These are phyloP conservation scores for Leucania comma DNA, from an alignment of 2,888 invertebrate genomes.

Conservation along the genomic window DNA sequence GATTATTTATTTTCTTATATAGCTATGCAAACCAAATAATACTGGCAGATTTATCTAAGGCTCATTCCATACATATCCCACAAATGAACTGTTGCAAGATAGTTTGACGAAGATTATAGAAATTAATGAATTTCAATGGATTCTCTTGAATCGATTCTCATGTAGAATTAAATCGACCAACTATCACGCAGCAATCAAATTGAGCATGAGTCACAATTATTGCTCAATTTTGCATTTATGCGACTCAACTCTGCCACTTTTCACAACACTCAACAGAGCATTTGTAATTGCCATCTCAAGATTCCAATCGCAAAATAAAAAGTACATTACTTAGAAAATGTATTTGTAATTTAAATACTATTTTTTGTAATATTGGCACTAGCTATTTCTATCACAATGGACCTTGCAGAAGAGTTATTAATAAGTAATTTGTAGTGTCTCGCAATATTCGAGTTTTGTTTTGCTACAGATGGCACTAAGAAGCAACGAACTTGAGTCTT, in stretches of 20 bases:
- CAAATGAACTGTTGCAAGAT: background rate
- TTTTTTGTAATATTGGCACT: constrained; percentile 81
- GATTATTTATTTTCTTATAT: constrained; percentile 23
- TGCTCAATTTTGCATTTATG: constrained; percentile 21
- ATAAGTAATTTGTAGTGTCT: constrained; percentile 57
- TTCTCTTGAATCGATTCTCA: no score
- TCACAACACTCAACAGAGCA: background rate
- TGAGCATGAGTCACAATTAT: background rate
- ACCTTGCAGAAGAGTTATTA: constrained; percentile 76
- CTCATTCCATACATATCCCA: background rate
- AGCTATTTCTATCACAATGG: constrained; percentile 86
- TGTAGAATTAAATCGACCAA: background rate
- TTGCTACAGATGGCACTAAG: constrained; percentile 58
- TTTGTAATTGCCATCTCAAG: constrained; percentile 19
- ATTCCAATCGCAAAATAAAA: constrained; percentile 60
- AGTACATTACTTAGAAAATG: constrained; percentile 38
- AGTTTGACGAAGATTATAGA: background rate
- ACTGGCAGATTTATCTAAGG: constrained; percentile 25
- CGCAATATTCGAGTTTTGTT: constrained; percentile 53
- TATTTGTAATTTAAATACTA: constrained; percentile 57
- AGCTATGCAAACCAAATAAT: constrained; percentile 41
- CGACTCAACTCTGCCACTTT: constrained; percentile 3
- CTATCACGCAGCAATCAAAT: background rate
- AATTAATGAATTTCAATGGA: no score
- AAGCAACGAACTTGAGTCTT: constrained; percentile 45